Base-by-base conservation (phyloP, 2,113 vertebrate species). In the Tricholaema leucomelas region DNA sequence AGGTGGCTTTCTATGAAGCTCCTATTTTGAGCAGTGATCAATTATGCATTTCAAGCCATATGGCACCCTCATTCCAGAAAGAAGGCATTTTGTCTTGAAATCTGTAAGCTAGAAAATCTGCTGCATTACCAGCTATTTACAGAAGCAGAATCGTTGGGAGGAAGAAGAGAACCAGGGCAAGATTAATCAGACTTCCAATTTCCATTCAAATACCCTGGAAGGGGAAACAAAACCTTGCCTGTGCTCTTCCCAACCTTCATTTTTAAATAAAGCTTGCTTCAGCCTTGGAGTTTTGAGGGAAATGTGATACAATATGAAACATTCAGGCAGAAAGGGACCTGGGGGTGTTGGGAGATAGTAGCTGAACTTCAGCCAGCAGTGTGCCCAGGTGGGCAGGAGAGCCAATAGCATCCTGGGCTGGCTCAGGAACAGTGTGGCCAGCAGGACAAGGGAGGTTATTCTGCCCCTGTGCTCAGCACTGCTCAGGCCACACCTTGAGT, bases 41-140 rank as follows among this genome's bases (percentile, higher is more conserved):
- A 84, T 96, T 96, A 87, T 93, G 88, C 78, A 81, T 95, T 87
- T 91, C 78, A 89, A 95, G 86, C 93, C 94, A 96, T 94, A 96
- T 94, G 96, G 92, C 81, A 80, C 67, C 85, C 78, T 82, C 61
- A 60, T 87, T 91, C 83, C 88, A 91, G 78, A 82, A 87, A 84
- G 86, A 70, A 92, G 76, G 81, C 88, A 71, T 96, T 96, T 95
- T 91, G 64, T 91, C 93, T 87, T 71, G 74, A 88, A 93, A 95
- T 89, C 71, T 73, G 60, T 61, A 94, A 91, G 81, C 71, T 76
- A 91, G 69, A 93, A 93, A 96, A 73, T 87, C 84, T 91, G 71
- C 78, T 85, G 88, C 85, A 63, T 17, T 79, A 20, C 84, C 74
- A 82, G 59, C 67, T 73, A 65, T 23, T 76, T 56, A 66, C 36